Percentiles rank a stretch among this genome's conserved stretches.
Evolutionary conservation across 1,140 invertebrate species (phyloP).

Genomic region (Nebria ingens): DNA sequence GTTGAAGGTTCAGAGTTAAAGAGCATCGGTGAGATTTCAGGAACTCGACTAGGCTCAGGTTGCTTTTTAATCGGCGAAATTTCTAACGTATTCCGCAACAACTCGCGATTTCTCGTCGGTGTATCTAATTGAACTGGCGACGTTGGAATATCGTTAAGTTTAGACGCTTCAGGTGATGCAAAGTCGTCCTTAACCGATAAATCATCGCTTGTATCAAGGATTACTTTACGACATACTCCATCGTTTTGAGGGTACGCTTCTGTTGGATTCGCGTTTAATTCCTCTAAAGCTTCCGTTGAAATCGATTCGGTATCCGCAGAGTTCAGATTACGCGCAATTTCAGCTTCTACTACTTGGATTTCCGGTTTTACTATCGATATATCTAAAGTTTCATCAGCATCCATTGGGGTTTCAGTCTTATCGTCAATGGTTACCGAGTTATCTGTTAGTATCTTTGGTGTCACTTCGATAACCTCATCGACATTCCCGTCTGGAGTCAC

Average conservation of each 20-base stretch:
- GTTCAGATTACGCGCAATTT: no score
- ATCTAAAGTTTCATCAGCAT: no score
- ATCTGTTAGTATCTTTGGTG: no score
- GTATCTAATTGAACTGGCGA: slow-evolving; percentile 33
- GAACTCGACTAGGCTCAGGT: slow-evolving; percentile 29
- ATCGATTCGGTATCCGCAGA: no score
- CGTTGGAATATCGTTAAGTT: slow-evolving; percentile 18
- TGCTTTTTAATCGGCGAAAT: slow-evolving; percentile 43
- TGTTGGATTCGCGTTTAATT: background rate
- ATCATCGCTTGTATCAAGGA: background rate
- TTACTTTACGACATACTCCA: slow-evolving; percentile 1
- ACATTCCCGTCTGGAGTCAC: no score
- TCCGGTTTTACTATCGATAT: no score
- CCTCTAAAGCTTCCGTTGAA: no score
- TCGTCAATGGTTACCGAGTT: no score
- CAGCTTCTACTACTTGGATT: no score
- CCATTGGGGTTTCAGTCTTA: no score
- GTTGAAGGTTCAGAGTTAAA: no score
- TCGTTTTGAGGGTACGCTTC: background rate
- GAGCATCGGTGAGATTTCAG: slow-evolving; percentile 24
- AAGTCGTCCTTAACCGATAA: background rate
- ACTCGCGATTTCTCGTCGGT: slow-evolving; percentile 38
- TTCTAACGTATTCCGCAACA: slow-evolving; percentile 41
- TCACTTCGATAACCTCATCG: no score
- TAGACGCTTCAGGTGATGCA: background rate